A percentile compares a stretch with the other conserved stretches of the same genome.
These are phyloP conservation scores for Jaculus jaculus DNA, from an alignment of 2,113 vertebrate species.

Conservation along the genomic window DNA sequence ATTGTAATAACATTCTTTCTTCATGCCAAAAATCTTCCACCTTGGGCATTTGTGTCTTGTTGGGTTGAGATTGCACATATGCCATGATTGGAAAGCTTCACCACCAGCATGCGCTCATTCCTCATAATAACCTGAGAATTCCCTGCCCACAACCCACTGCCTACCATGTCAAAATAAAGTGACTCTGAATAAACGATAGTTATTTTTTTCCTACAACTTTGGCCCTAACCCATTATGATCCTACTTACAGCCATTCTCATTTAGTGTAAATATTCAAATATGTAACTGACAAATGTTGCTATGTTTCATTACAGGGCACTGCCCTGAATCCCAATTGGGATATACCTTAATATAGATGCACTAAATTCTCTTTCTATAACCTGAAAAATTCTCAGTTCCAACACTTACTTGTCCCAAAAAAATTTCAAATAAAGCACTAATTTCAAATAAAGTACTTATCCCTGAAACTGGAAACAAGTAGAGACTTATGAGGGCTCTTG, in stretches of 20 bases:
- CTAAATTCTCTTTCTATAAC: slow-evolving; percentile 34
- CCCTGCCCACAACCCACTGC: slow-evolving; percentile 32
- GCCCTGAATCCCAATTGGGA: neutral
- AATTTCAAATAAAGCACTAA: slow-evolving; percentile 44
- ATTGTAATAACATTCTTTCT: slow-evolving; percentile 27
- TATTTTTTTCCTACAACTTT: slow-evolving; percentile 4
- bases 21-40: slow-evolving; percentile 19
- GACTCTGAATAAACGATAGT: slow-evolving; percentile 28
- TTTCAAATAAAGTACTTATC: neutral
- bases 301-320: slow-evolving; percentile 19
- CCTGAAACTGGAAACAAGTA: neutral
- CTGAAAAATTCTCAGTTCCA: slow-evolving; percentile 42
- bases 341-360: slow-evolving; percentile 23
- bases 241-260: slow-evolving; percentile 45
- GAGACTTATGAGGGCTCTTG: neutral
- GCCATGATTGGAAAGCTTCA: slow-evolving; percentile 48
- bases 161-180: slow-evolving; percentile 49
- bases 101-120: neutral
- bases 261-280: slow-evolving; percentile 45
- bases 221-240: slow-evolving; percentile 5
- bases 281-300: slow-evolving; percentile 36
- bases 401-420: slow-evolving; percentile 6
- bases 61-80: neutral
- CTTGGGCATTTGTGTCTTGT: slow-evolving; percentile 19
- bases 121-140: slow-evolving; percentile 59